Evolutionary conservation across 2,888 invertebrate genomes (phyloP), one percentile per base, ranked within the genome.

Genomic region (Plemyria rubiginata): DNA sequence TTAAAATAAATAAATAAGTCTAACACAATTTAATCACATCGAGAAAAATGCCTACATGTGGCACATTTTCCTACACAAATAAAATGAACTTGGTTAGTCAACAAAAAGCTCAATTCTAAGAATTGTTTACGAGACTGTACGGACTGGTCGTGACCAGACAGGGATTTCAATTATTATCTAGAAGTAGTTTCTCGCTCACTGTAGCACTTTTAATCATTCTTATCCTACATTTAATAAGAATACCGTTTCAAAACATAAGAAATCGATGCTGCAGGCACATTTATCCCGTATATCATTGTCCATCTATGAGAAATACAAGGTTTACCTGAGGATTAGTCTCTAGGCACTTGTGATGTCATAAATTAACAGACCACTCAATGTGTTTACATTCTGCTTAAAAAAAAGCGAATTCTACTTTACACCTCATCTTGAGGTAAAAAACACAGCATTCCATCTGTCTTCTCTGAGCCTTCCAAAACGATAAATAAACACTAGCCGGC

Each of bases 141-240:
- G 13, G 9, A 74, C 75, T 78, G 84, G 84, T 91, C 92, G 92
- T 92, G 91, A 92, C 90, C 89, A 87, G 88, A 85, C 89, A 81
- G 84, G 83, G 85, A 86, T 91, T 92, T 92, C 92, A 91, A 91
- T 91, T 91, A 91, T 89, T 88, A 87, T 88, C 87, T 88, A 86
- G 88, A 87, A 91, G 90, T 90, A 81, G 84, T 86, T 88, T 83
- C 84, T 83, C 81, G 79, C 77, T 78, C 79, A 80, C 79, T 82
- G 79, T 80, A 82, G 80, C 78, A 86, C 81, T 88, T 88, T 88
- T 87, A 88, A 88, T 90, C 85, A 88, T 84, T 80, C 77, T 78
- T 86, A 84, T 81, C 80, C 82, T 72, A 82, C 78, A 81, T 79
- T 85, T 81, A 79, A 80, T 79, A 81, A 79, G 72, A 81, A 81